A percentile compares a stretch with the other conserved stretches of the same genome.
These are phyloP conservation scores for Brachionus calyciflorus DNA, from an alignment of 1,140 invertebrate genomes.

Conservation along the genomic window DNA sequence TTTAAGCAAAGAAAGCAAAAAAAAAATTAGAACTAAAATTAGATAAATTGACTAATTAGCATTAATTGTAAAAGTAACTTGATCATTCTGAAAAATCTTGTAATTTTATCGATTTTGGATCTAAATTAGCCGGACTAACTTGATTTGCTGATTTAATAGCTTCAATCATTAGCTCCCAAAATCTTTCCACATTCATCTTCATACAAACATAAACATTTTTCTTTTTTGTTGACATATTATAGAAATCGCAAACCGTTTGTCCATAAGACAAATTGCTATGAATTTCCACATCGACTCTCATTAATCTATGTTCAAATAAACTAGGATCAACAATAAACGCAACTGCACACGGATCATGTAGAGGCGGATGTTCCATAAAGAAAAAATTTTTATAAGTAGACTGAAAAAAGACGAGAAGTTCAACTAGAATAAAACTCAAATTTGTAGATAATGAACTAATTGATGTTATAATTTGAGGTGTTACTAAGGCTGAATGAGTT, in stretches of 20 bases:
- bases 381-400: conserved; percentile 31
- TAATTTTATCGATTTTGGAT: conserved; percentile 1
- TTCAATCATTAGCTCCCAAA: conserved; percentile 34
- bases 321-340: neutral
- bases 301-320: conserved; percentile 34
- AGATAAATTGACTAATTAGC: no score
- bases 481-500: conserved; percentile 35
- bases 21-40: no score
- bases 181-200: conserved; percentile 36
- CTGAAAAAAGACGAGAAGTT: conserved; percentile 29
- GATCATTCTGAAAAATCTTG: neutral
- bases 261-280: conserved; percentile 37
- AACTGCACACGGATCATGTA: conserved; percentile 43
- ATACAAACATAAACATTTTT: conserved; percentile 29
- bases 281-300: conserved; percentile 44
- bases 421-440: neutral
- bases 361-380: conserved; percentile 28
- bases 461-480: neutral
- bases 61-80: no score
- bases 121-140: conserved; percentile 29
- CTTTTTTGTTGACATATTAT: conserved; percentile 28
- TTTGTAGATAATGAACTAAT: neutral
- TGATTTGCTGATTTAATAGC: conserved; percentile 12
- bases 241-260: conserved; percentile 45
- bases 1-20: no score